Base-by-base conservation (phyloP, 2,797 vertebrate species). In the Vireo griseus region DNA sequence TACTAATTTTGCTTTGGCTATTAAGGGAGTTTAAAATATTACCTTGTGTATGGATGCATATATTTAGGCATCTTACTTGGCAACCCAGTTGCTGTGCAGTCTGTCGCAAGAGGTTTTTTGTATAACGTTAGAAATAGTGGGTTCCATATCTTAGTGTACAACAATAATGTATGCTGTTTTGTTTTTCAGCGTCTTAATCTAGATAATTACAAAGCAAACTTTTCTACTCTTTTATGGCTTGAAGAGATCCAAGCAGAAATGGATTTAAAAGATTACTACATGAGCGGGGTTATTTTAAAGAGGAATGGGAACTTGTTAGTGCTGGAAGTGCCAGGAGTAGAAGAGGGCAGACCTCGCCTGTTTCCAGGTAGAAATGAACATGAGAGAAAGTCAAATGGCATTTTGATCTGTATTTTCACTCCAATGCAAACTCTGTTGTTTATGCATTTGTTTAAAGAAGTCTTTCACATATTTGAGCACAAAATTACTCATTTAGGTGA, bases 211-310 rank as follows among this genome's bases (percentile, higher is more conserved):
- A 97, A 91, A 55, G 82, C 95, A 7, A 98, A 98, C 40, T 99
- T 99, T 95, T 99, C 98, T 5, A 95, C 98, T 13, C 98, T 99
- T 26, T 94, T 99, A 35, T 99, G 99, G 99, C 98, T 99, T 67
- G 99, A 99, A 96, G 99, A 99, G 92, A 98, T 99, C 65, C 90
- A 98, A 2, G 97, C 97, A 25, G 99, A 99, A 93, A 95, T 35
- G 19, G 98, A 99, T 44, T 79, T 99, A 22, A 98, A 94, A 62
- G 98, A 98, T 63, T 99, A 98, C 42, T 97, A 95, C 44, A 98
- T 99, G 97, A 97, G 50, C 7, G 98, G 98, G 2, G 98, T 98
- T 17, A 93, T 97, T 57, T 96, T 99, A 90, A 98, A 98, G 77
- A 99, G 98, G 82, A 98, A 98, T 29, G 98, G 98, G 0, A 92